Conservation (phyloP, 2,113 vertebrate species). For the Castor canadensis region DNA sequence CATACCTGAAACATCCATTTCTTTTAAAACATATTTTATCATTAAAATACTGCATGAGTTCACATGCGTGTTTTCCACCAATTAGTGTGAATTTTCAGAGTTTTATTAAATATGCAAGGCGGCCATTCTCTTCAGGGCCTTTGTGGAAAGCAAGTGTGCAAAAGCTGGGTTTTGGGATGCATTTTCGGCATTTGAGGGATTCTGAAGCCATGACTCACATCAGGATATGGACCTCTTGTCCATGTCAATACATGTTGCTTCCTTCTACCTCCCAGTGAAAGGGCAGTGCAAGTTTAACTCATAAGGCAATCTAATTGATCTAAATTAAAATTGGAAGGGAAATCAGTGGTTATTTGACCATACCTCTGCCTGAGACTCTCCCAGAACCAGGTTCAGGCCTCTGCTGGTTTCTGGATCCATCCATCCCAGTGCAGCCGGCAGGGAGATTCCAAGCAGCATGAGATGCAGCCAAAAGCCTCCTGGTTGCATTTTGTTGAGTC, state of each 20-base stretch:
- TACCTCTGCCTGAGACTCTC: conserved; percentile 85
- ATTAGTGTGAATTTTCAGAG: background rate
- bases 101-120: conserved; percentile 40
- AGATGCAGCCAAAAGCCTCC: conserved; percentile 87
- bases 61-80: background rate
- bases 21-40: conserved; percentile 58
- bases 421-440: conserved; percentile 85
- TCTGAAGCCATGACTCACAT: background rate
- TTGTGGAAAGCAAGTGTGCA: background rate
- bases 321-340: background rate
- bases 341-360: conserved; percentile 37
- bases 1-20: conserved; percentile 25
- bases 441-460: conserved; percentile 86
- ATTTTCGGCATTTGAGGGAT: background rate
- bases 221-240: background rate
- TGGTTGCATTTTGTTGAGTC: conserved; percentile 88
- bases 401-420: conserved; percentile 79
- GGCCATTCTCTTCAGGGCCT: background rate
- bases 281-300: background rate
- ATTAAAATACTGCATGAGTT: conserved; percentile 62
- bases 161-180: background rate
- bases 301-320: background rate
- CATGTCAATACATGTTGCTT: background rate
- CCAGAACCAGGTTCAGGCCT: conserved; percentile 53
- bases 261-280: background rate